A percentile compares a stretch with the other conserved stretches of the same genome.
Evolutionary conservation across 1,140 invertebrate species (phyloP).

Genomic region (Ostrea edulis): DNA sequence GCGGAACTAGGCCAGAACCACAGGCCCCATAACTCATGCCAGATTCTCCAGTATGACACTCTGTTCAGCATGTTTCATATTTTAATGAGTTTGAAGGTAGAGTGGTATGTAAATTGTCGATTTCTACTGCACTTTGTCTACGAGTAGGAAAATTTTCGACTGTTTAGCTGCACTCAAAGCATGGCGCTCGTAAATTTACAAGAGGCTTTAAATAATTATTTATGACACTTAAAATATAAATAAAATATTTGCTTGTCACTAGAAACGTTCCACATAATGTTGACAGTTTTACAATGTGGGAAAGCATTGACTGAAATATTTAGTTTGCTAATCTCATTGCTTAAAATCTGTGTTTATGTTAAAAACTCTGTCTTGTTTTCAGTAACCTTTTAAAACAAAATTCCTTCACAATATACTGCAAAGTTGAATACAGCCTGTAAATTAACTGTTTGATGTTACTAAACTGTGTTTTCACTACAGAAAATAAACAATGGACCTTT

Average conservation of each 20-base stretch:
- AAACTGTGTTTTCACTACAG: not conserved
- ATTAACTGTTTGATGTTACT: not conserved
- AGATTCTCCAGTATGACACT: not conserved
- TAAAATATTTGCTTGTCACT: constrained; percentile 35
- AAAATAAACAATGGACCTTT: not conserved
- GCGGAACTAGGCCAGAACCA: not conserved
- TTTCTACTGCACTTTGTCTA: not conserved
- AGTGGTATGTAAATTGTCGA: not conserved
- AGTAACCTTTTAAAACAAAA: constrained; percentile 15
- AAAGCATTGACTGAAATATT: constrained; percentile 32
- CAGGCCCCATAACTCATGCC: not conserved
- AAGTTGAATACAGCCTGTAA: constrained; percentile 10
- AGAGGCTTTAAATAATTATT: constrained; percentile 36
- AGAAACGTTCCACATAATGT: not conserved
- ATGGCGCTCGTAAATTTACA: constrained; percentile 21
- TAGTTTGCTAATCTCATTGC: constrained; percentile 32
- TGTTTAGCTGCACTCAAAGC: not conserved
- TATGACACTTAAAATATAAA: constrained; percentile 38
- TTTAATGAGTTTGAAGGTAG: constrained; percentile 33
- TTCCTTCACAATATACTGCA: not conserved
- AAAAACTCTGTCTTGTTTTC: constrained; percentile 30
- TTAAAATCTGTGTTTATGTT: constrained; percentile 26
- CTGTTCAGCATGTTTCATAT: not conserved
- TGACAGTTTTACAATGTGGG: constrained; percentile 36
- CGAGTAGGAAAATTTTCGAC: not conserved